A percentile compares a stretch with the other conserved stretches of the same genome.
Conservation (phyloP, 2,888 invertebrate genomes). For the Plagodis pulveraria region DNA sequence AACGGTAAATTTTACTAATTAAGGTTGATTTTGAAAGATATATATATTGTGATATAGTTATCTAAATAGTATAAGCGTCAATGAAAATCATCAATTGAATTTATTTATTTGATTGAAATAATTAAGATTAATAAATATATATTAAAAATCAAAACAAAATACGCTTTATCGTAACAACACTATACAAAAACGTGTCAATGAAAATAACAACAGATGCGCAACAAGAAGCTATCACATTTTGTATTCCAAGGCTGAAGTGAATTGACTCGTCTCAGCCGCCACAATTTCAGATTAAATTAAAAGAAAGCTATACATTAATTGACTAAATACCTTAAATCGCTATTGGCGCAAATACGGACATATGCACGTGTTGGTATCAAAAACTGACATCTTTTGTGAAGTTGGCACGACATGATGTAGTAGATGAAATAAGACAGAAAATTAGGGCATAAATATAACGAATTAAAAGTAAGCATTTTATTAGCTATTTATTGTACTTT, state of each 20-base stretch:
- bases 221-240: conserved; percentile 59
- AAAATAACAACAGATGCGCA: conserved; percentile 5
- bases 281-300: conserved; percentile 53
- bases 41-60: no score
- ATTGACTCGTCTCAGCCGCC: conserved; percentile 64
- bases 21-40: no score
- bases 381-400: conserved; percentile 18
- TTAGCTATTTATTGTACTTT: conserved; percentile 22
- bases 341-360: conserved; percentile 52
- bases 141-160: background rate
- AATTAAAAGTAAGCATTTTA: background rate
- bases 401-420: conserved; percentile 21
- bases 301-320: conserved; percentile 81
- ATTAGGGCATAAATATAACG: background rate
- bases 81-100: no score
- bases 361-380: conserved; percentile 34
- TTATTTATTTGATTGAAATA: no score
- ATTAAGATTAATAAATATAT: no score
- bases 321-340: conserved; percentile 82
- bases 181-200: conserved; percentile 2
- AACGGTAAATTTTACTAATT: no score
- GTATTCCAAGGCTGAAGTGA: conserved; percentile 51
- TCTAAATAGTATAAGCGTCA: no score
- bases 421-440: background rate
- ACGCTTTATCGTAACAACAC: background rate